Conservation (phyloP, 2,797 vertebrate genomes). For the Alcedo quadribrachys region DNA sequence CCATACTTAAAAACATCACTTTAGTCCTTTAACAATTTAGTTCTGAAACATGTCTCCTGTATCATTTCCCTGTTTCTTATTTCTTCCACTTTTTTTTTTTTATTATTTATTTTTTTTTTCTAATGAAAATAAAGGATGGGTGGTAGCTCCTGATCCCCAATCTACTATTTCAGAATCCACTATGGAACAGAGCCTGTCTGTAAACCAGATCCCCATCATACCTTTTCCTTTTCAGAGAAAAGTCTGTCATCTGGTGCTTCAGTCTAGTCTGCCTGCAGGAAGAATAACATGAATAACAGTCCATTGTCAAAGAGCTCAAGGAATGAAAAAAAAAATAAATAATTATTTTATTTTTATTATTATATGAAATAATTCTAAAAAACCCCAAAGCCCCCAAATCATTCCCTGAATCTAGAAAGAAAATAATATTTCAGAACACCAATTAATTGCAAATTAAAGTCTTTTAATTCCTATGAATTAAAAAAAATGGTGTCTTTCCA, state of each 20-base stretch:
- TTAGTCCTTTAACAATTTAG: conserved; percentile 54
- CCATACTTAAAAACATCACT: conserved; percentile 61
- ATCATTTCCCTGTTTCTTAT: neutral
- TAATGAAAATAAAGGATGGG: neutral
- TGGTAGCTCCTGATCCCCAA: neutral
- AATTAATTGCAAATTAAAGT: neutral
- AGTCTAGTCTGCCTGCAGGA: neutral
- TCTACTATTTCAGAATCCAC: conserved; percentile 32
- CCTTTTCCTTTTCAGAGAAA: neutral
- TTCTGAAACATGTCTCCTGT: conserved; percentile 52
- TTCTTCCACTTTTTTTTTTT: neutral
- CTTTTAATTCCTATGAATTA: neutral
- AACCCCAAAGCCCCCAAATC: fast-evolving
- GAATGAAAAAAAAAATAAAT: neutral
- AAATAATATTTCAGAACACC: neutral
- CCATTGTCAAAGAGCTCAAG: neutral
- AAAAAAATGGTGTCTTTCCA: neutral
- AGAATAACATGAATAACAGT: neutral
- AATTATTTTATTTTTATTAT: neutral
- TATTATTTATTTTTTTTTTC: neutral
- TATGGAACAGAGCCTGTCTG: neutral
- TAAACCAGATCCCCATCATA: neutral
- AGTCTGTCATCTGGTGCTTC: neutral
- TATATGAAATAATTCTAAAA: neutral
- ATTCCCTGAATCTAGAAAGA: neutral